Conservation (phyloP, 1,140 invertebrate genomes). For the Panagrolaimus sp. region DNA sequence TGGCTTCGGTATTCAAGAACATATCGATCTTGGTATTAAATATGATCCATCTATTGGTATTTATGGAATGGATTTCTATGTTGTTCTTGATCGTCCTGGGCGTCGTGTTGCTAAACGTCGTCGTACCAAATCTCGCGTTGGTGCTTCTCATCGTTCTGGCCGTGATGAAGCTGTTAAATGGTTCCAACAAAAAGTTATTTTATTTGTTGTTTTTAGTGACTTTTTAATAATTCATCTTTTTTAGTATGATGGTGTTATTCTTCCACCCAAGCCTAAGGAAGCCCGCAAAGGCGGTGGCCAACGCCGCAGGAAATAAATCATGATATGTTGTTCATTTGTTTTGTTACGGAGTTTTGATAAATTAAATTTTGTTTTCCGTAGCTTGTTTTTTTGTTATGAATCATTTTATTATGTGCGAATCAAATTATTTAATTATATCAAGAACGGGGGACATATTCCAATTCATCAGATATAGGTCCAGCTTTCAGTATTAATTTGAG, state of each 20-base stretch:
- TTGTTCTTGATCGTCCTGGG: conserved; percentile 91
- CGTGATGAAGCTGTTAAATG: conserved; percentile 99
- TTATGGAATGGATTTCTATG: conserved; percentile 98
- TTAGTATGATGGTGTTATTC: conserved; percentile 58
- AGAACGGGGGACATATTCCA: too few species aligned
- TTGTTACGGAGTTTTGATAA: conserved; percentile 25
- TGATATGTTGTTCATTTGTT: conserved; percentile 29
- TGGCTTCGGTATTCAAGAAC: conserved; percentile 99
- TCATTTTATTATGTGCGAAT: too few species aligned
- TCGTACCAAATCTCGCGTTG: conserved; percentile 82
- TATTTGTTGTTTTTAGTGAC: conserved; percentile 6
- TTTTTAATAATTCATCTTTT: conserved; percentile 19
- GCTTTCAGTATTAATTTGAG: too few species aligned
- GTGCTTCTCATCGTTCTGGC: conserved; percentile 79
- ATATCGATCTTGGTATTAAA: conserved; percentile 99
- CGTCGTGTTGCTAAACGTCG: conserved; percentile 91
- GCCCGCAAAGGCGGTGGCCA: conserved; percentile 40
- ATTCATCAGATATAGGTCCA: too few species aligned
- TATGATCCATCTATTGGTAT: conserved; percentile 97
- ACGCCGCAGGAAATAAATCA: conserved; percentile 46
- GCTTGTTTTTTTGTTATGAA: too few species aligned
- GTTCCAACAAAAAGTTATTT: conserved; percentile 91
- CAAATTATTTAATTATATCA: too few species aligned
- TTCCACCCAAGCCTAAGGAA: conserved; percentile 59
- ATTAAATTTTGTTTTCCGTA: neutral